Evolutionary conservation across 2,888 invertebrate species (phyloP).

Genomic region (Folsomia manolachei): DNA sequence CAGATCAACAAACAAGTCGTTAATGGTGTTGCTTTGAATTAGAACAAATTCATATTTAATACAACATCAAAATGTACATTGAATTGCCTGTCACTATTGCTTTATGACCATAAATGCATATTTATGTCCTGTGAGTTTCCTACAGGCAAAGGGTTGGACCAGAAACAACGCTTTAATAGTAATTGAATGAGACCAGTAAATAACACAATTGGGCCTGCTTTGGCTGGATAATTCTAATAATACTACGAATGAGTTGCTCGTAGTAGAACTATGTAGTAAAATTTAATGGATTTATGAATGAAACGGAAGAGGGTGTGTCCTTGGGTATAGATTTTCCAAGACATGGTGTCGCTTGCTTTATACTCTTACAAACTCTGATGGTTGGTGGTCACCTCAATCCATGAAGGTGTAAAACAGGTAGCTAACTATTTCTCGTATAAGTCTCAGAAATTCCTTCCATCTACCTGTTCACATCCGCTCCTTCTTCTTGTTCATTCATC

Average conservation of each 20-base stretch:
- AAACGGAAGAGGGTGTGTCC: slow-evolving; percentile 47
- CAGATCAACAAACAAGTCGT: no score
- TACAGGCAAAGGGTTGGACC: neutral
- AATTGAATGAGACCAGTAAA: neutral
- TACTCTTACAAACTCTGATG: no score
- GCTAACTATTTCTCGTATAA: no score
- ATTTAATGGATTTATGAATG: slow-evolving; percentile 37
- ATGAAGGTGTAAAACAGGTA: slow-evolving; percentile 9
- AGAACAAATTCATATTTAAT: no score
- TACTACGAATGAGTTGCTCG: neutral
- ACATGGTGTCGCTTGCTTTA: slow-evolving; percentile 15
- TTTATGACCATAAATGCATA: no score
- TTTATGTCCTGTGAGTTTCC: no score
- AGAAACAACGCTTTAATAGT: neutral
- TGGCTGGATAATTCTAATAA: no score
- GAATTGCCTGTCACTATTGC: no score
- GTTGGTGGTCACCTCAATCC: slow-evolving; percentile 9
- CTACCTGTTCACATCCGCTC: slow-evolving; percentile 18
- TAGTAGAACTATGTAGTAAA: slow-evolving; percentile 2
- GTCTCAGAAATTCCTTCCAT: neutral
- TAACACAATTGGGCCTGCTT: neutral
- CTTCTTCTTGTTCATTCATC: neutral
- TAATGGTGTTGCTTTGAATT: no score
- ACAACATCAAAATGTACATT: no score
- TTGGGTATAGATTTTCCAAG: slow-evolving; percentile 10